These are phyloP conservation scores for Formica selysi DNA, from an alignment of 1,140 invertebrate genomes.

Conservation along the genomic window DNA sequence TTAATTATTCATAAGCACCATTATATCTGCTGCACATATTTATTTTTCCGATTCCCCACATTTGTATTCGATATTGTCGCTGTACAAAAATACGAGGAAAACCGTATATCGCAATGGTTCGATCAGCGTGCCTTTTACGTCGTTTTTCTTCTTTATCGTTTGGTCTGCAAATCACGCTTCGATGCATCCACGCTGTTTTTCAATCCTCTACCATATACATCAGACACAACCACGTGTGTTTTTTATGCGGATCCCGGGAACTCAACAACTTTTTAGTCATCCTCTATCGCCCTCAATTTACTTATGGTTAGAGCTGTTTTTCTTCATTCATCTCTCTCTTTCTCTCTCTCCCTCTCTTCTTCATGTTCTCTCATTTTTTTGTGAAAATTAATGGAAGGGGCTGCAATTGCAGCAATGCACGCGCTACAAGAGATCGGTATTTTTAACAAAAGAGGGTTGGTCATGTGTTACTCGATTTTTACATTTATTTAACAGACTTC, in stretches of 20 bases:
- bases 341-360: not conserved
- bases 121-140: conserved; percentile 53
- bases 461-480: conserved; percentile 52
- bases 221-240: conserved; percentile 52
- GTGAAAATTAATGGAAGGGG: conserved; percentile 50
- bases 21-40: not conserved
- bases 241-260: conserved; percentile 59
- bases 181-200: conserved; percentile 60
- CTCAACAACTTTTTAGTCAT: conserved; percentile 68
- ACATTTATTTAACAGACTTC: conserved; percentile 23
- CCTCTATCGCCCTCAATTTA: conserved; percentile 13
- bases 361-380: conserved; percentile 32
- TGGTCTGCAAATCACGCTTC: conserved; percentile 65
- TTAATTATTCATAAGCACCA: conserved; percentile 18
- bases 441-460: conserved; percentile 45
- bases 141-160: conserved; percentile 46
- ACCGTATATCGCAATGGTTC: conserved; percentile 7
- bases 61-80: conserved; percentile 54
- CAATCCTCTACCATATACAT: conserved; percentile 5
- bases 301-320: conserved; percentile 19
- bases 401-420: conserved; percentile 18
- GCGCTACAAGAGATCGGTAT: conserved; percentile 23
- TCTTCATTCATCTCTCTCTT: not conserved
- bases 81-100: conserved; percentile 42
- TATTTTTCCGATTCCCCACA: conserved; percentile 19